phyloP scores from a whole-genome alignment of 2,797 vertebrate species.

The Megalops cyprinoides region DNA sequence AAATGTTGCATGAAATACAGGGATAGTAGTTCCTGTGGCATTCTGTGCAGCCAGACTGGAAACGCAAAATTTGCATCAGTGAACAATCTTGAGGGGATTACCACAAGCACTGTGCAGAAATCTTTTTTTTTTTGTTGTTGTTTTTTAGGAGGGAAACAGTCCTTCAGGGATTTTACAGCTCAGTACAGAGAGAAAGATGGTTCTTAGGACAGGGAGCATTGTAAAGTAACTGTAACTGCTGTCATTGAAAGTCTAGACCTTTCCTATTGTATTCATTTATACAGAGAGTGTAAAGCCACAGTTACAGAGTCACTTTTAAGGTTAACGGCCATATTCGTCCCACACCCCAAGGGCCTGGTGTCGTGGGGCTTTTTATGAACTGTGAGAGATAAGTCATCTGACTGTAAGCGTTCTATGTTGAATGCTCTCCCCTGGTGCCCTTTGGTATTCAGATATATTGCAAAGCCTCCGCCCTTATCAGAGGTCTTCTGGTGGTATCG shows the following conservation, averaged over 20 bases:
- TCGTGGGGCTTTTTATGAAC: not conserved
- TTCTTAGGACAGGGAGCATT: not conserved
- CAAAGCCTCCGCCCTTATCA: not conserved
- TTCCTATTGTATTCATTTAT: not conserved
- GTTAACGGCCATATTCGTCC: not conserved
- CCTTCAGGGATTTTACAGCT: not conserved
- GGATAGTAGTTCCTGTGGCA: too few species aligned
- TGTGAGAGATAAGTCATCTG: not conserved
- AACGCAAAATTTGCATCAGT: not conserved
- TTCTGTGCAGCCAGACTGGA: too few species aligned
- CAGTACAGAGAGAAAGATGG: not conserved
- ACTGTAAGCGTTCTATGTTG: not conserved
- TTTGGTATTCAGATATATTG: conserved; percentile 3
- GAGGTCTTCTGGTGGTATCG: not conserved
- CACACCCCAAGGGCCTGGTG: not conserved
- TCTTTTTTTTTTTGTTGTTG: not conserved
- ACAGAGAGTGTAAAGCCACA: not conserved
- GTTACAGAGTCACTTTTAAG: not conserved
- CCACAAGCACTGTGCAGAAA: not conserved
- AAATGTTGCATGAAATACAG: too few species aligned
- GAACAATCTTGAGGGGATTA: not conserved
- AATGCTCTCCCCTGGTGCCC: not conserved
- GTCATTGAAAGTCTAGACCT: not conserved
- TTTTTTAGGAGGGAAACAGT: not conserved
- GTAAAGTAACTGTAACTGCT: not conserved